Percentiles rank a stretch among this genome's conserved stretches.
Conservation (phyloP, 2,888 invertebrate species). For the Arrhopalites spinosus region DNA sequence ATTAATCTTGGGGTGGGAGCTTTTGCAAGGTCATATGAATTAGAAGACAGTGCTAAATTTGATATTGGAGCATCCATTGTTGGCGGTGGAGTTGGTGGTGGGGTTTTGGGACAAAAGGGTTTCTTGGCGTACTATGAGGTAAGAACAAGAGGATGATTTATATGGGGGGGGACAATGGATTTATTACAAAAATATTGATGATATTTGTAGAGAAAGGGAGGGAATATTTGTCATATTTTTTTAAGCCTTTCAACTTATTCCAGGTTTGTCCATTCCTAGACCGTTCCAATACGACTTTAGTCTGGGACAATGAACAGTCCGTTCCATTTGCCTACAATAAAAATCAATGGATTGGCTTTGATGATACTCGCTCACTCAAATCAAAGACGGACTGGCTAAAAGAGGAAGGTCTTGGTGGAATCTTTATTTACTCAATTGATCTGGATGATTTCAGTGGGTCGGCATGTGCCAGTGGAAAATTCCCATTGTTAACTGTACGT, state of each 20-base stretch:
- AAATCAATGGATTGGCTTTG: constrained; percentile 94
- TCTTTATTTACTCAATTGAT: constrained; percentile 95
- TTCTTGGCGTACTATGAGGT: constrained; percentile 94
- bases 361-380: constrained; percentile 87
- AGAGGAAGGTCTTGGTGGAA: constrained; percentile 91
- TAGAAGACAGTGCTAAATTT: constrained; percentile 83
- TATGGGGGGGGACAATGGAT: no score
- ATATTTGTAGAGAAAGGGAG: no score
- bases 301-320: constrained; percentile 95
- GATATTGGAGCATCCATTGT: constrained; percentile 91
- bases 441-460: constrained; percentile 91
- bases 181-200: no score
- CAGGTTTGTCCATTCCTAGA: constrained; percentile 86
- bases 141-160: no score
- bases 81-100: constrained; percentile 82
- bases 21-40: constrained; percentile 87
- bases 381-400: constrained; percentile 95
- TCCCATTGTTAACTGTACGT: constrained; percentile 86
- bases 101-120: constrained; percentile 90
- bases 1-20: constrained; percentile 86
- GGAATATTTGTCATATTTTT: background rate
- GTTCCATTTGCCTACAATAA: constrained; percentile 91
- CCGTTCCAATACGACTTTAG: constrained; percentile 86
- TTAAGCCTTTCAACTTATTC: background rate
- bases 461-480: constrained; percentile 86